phyloP scores from a whole-genome alignment of 2,888 invertebrate genomes.

The Himalopsyche kuldschensis region DNA sequence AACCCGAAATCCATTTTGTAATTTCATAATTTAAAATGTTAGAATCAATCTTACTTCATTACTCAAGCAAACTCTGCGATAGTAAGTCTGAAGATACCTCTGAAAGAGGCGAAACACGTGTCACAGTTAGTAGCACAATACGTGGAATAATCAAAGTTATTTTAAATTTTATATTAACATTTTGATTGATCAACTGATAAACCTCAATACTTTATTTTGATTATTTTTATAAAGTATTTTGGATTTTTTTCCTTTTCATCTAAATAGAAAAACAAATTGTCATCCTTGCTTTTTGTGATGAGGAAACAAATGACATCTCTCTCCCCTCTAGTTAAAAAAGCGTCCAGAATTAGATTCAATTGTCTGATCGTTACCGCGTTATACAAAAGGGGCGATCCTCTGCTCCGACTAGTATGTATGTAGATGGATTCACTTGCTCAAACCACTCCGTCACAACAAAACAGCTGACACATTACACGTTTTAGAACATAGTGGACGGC shows the following conservation, averaged over 20 bases:
- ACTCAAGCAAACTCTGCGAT: too few relatives aligned
- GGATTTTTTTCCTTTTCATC: not conserved
- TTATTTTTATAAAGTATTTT: too few relatives aligned
- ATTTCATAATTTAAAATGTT: too few relatives aligned
- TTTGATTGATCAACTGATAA: too few relatives aligned
- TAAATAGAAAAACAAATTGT: not conserved
- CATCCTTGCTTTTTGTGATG: not conserved
- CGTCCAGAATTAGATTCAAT: slow-evolving; percentile 56
- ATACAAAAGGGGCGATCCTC: slow-evolving; percentile 39
- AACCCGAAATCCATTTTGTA: too few relatives aligned
- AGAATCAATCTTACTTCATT: too few relatives aligned
- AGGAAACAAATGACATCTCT: not conserved
- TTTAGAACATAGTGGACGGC: not conserved
- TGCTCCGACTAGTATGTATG: not conserved
- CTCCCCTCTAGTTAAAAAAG: slow-evolving; percentile 12
- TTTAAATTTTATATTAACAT: too few relatives aligned
- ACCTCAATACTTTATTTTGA: too few relatives aligned
- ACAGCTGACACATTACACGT: not conserved
- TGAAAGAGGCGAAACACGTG: too few relatives aligned
- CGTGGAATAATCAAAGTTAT: too few relatives aligned
- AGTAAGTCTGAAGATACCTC: too few relatives aligned
- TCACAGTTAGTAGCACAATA: too few relatives aligned
- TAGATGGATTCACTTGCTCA: not conserved
- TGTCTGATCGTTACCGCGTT: slow-evolving; percentile 54
- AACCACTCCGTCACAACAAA: not conserved